Conservation (phyloP, 2,113 vertebrate species). For the Stigmatopora nigra region DNA sequence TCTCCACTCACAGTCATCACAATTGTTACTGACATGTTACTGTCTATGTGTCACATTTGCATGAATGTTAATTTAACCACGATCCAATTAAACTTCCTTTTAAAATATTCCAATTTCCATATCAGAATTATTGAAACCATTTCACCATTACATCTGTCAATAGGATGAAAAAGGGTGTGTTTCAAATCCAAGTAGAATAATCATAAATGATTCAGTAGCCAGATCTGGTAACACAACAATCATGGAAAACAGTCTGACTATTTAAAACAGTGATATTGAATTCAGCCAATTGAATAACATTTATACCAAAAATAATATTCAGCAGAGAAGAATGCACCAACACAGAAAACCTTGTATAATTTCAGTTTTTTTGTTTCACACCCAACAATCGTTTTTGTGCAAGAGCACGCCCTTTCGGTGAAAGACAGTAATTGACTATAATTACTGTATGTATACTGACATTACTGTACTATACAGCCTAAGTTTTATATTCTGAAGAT, state of each 20-base stretch:
- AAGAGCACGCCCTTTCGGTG: conserved; percentile 26
- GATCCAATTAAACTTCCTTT: background rate
- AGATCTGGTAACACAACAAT: conserved; percentile 25
- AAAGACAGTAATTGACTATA: conserved; percentile 11
- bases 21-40: background rate
- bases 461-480: no score
- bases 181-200: conserved; percentile 23
- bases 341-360: background rate
- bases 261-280: background rate
- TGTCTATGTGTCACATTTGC: background rate
- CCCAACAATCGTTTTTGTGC: background rate
- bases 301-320: background rate
- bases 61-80: no score
- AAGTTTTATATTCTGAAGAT: no score
- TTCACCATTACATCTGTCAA: background rate
- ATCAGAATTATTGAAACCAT: conserved; percentile 3
- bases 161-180: conserved; percentile 18
- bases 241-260: background rate
- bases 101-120: no score
- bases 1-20: background rate
- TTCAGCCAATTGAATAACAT: conserved; percentile 2
- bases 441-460: no score
- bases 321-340: background rate
- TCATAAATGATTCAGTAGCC: conserved; percentile 40
- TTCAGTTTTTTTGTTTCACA: background rate